phyloP scores from a whole-genome alignment of 1,140 invertebrate species.

The Pseudachorutes palmiensis region DNA sequence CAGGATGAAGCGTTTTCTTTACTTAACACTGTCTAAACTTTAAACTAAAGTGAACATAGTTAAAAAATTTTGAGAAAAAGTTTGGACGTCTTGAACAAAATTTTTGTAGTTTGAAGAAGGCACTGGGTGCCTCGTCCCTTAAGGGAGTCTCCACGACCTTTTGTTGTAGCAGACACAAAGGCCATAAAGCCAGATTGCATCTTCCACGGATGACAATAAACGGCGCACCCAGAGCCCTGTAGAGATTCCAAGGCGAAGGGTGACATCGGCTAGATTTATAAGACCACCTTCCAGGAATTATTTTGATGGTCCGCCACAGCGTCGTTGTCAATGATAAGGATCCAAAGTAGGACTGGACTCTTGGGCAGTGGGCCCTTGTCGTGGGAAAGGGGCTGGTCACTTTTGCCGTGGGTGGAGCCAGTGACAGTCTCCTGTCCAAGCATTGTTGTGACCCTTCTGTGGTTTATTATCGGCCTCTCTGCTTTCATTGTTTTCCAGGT shows the following conservation, averaged over 20 bases:
- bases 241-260: too few species aligned
- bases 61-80: too few species aligned
- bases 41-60: too few species aligned
- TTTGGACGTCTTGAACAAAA: background rate
- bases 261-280: too few species aligned
- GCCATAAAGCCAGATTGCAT: background rate
- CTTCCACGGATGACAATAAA: background rate
- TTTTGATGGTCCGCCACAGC: constrained; percentile 7
- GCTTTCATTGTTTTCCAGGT: background rate
- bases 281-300: constrained; percentile 1
- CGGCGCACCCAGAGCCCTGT: background rate
- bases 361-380: too few species aligned
- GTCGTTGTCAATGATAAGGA: too few species aligned
- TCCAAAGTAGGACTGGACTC: too few species aligned
- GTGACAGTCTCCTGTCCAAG: background rate
- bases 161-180: background rate
- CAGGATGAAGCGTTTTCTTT: too few species aligned
- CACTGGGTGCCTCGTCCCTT: too few species aligned
- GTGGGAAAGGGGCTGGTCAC: constrained; percentile 8
- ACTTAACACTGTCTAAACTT: too few species aligned
- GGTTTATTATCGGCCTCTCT: constrained; percentile 5
- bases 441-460: constrained; percentile 8
- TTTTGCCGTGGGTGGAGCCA: background rate
- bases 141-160: background rate
- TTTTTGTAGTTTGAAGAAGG: background rate